Base-by-base conservation (phyloP, 53 echinoderm and acorn worm species). In the Arbacia lixula region DNA sequence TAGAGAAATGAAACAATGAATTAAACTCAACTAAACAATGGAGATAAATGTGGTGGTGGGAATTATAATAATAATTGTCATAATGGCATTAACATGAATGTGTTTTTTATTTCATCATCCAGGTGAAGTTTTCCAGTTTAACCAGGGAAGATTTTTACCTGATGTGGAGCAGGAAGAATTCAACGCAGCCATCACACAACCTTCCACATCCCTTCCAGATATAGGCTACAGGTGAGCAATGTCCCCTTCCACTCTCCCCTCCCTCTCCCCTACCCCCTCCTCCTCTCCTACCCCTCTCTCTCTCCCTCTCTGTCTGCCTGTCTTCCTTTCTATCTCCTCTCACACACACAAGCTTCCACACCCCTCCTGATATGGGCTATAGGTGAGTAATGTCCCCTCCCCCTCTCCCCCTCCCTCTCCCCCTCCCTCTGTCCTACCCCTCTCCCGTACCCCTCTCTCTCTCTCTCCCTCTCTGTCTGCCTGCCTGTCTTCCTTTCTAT, bases 101-200 rank as follows among this genome's bases (percentile, higher is more conserved):
- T n/a, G n/a, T n/a, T n/a, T n/a, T n/a, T n/a, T n/a, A n/a, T n/a
- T n/a, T n/a, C n/a, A n/a, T n/a, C n/a, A n/a, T n/a, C n/a, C n/a
- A n/a, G n/a, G n/a, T n/a, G n/a, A n/a, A 27, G 88, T 88, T 46
- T 68, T 69, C 21, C 68, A 31, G 12, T 96, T 96, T 74, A 96
- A 96, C 91, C 73, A 61, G 36, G 86, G 61, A 5, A 36, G 82
- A 30, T 33, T 60, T 10, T 88, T 85, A 6, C 96, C 96, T 0
- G 95, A 95, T 63, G 93, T 93, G 5, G 93, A 93, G 76, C 89
- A 91, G 19, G 93, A 96, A 35, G 96, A 93, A 56, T 66, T 89
- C 42, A 89, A 91, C 53, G 85, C 89, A 11, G 84, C 87, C 1
- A 89, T 91, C 63, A 89, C 89, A 43, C 93, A 93, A 32, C 91